Evolutionary conservation across 2,888 invertebrate species (phyloP).

Genomic region (Cordilura impudica): DNA sequence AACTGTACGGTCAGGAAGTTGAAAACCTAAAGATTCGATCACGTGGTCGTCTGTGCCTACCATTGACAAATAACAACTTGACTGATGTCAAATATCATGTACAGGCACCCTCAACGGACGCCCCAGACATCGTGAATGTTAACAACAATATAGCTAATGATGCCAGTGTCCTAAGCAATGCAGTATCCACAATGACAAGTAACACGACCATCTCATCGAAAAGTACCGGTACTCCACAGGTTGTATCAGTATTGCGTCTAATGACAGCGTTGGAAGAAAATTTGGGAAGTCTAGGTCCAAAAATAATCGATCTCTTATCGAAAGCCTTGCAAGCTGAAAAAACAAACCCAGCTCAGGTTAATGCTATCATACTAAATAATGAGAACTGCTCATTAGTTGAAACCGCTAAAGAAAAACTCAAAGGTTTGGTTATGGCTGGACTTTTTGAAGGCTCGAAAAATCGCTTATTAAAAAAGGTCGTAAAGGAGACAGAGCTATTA

Average conservation of each 20-base stretch:
- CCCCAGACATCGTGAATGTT: not conserved
- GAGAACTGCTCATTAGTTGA: conserved; percentile 81
- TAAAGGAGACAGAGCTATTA: conserved; percentile 81
- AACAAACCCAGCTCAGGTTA: conserved; percentile 82
- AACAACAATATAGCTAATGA: not conserved
- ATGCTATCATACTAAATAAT: conserved; percentile 83
- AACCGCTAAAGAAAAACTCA: conserved; percentile 75
- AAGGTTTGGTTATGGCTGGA: conserved; percentile 83
- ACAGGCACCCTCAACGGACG: conserved; percentile 75
- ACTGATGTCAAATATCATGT: conserved; percentile 81
- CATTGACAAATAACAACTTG: conserved; percentile 70
- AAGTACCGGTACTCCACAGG: conserved; percentile 73
- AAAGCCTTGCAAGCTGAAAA: conserved; percentile 70
- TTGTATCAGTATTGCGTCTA: conserved; percentile 84
- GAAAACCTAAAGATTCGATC: conserved; percentile 75
- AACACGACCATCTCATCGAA: not conserved
- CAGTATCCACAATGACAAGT: not conserved
- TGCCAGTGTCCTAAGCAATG: not conserved
- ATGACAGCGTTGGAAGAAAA: conserved; percentile 89
- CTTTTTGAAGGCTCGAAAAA: conserved; percentile 81
- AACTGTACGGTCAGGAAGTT: conserved; percentile 85
- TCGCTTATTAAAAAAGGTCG: conserved; percentile 84
- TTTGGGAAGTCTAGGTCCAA: conserved; percentile 88
- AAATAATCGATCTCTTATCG: conserved; percentile 82
- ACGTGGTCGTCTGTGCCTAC: conserved; percentile 70